Evolutionary conservation across 2,113 vertebrate genomes (phyloP), one percentile per base, ranked within the genome.

Genomic region (Oostethus manadensis): DNA sequence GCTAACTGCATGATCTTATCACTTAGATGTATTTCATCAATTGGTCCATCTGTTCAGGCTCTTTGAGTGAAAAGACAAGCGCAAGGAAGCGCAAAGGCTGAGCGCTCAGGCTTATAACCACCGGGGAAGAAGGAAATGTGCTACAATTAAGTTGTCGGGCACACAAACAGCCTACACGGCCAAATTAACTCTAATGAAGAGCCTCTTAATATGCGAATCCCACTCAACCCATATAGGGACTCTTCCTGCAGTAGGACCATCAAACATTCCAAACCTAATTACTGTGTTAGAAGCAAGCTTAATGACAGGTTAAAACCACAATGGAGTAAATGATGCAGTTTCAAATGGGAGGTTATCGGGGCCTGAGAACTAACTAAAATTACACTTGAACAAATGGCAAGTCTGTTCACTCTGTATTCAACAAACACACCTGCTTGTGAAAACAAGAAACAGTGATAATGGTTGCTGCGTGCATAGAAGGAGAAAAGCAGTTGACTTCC

Each of bases 181-280:
- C 68, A 78, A 64, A 79, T 76, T 79, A 45, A 51, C 69, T 81
- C 64, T 86, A 88, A 88, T 86, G 77, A 86, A 88, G 80, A 85
- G 83, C 53, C 83, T 87, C 79, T 87, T 87, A 86, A 87, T 88
- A 79, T 78, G 74, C 56, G 71, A 77, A 71, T 84, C 81, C 81
- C 81, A 80, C 77, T 82, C 83, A 77, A 75, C 73, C 82, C 62
- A 73, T 86, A 87, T 76, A 80, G 57, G 76, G 72, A 65, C 77
- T 81, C 70, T 74, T 82, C 76, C 71, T 78, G 64, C 85, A 76
- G 75, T 61, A 76, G 78, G 71, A 72, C 79, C 76, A 84, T 83
- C 72, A 79, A 75, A 74, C 67, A 77, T 62, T 66, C 54, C 77
- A 77, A 82, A 83, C 74, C 64, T 87, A 73, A 86, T 86, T 84